Percentiles rank a stretch among this genome's conserved stretches.
Evolutionary conservation across 2,797 vertebrate genomes (phyloP).

Genomic region (Neopelma chrysocephalum): DNA sequence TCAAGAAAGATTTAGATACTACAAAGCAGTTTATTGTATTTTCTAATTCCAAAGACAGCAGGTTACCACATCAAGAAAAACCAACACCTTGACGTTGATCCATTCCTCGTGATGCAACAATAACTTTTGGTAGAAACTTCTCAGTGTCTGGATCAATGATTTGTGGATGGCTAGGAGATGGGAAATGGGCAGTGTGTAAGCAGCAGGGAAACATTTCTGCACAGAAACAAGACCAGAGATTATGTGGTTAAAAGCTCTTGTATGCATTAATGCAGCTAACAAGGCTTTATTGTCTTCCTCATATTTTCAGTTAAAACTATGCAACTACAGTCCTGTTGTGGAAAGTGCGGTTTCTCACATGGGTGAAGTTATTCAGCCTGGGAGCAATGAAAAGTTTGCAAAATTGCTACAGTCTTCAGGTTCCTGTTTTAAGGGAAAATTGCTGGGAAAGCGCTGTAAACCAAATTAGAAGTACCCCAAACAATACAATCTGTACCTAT

Average conservation of each 20-base stretch:
- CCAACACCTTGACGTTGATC: neutral
- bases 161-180: neutral
- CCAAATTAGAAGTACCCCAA: neutral
- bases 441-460: neutral
- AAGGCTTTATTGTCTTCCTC: constrained; percentile 88
- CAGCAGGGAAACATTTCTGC: neutral
- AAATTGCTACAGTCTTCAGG: constrained; percentile 83
- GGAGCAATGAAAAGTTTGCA: constrained; percentile 78
- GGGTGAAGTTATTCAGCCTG: constrained; percentile 81
- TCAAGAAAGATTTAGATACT: neutral
- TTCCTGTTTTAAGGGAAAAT: constrained; percentile 69
- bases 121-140: neutral
- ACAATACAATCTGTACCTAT: neutral
- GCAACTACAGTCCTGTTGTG: constrained; percentile 79
- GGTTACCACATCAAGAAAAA: neutral
- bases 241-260: constrained; percentile 53
- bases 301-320: constrained; percentile 84
- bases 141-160: neutral
- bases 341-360: constrained; percentile 86
- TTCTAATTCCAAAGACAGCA: neutral
- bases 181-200: neutral
- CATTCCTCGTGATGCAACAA: rapidly evolving
- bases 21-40: neutral
- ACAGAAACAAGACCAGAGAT: neutral
- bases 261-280: constrained; percentile 85